Evolutionary conservation across 37 sponge, comb jelly and placozoan genomes (phyloP).

Genomic region (Spongilla lacustris): DNA sequence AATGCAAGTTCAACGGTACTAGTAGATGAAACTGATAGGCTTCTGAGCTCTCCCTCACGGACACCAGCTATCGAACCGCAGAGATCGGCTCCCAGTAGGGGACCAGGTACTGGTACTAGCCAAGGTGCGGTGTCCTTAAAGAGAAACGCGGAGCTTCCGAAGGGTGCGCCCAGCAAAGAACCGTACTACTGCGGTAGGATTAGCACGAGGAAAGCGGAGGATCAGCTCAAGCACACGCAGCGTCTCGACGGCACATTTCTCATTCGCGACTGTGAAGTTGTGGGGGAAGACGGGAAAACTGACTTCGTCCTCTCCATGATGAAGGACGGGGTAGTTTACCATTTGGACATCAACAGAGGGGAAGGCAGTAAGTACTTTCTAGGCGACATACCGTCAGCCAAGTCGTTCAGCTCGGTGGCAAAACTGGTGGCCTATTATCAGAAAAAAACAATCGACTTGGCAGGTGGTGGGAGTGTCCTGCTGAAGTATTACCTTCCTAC

Average conservation of each 20-base stretch:
- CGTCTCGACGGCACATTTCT: neutral
- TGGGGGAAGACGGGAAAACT: neutral
- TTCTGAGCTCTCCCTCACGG: too few species aligned
- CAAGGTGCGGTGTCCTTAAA: too few species aligned
- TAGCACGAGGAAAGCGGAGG: neutral
- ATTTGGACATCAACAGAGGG: constrained; percentile 14
- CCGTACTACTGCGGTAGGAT: neutral
- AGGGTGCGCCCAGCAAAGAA: neutral
- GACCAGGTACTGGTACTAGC: too few species aligned
- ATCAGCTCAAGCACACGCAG: neutral
- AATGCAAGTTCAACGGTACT: too few species aligned
- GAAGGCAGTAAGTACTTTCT: constrained; percentile 18
- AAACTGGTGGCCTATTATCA: constrained; percentile 35
- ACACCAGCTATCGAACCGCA: too few species aligned
- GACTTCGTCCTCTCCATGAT: constrained; percentile 27
- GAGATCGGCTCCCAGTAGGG: too few species aligned
- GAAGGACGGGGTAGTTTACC: constrained; percentile 18
- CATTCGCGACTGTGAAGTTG: neutral
- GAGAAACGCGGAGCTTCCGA: too few species aligned
- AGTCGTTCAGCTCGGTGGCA: constrained; percentile 20
- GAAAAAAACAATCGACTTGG: constrained; percentile 19
- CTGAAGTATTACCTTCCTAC: constrained; percentile 22
- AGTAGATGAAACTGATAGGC: too few species aligned
- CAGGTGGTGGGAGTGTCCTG: constrained; percentile 29
- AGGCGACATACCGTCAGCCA: neutral